Base-by-base conservation (phyloP, 2,113 vertebrate genomes). In the Salvelinus alpinus region DNA sequence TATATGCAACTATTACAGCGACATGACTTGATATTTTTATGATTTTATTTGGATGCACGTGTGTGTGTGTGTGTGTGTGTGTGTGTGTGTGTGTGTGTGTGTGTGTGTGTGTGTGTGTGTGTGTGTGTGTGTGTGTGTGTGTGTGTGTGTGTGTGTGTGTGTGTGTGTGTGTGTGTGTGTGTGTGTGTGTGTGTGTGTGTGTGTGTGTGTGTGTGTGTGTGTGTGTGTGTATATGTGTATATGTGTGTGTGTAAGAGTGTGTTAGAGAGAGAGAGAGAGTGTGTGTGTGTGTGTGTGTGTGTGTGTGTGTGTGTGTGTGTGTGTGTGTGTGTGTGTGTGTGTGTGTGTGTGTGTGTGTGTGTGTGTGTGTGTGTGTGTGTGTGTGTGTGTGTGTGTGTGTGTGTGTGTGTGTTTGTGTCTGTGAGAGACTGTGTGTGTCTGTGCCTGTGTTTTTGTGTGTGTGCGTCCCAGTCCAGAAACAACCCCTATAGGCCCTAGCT, bases 51-150 rank as follows among this genome's bases (percentile, higher is more conserved):
- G 51, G 3, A 18, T 18, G 51, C 14, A 54, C 1, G 22, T 64
- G 64, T 64, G 64, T 64, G 64, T 64, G 64, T 64, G 64, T 64
- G 64, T 64, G 64, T 64, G 64, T 24, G 64, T 64, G 64, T 24
- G 62, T 24, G 62, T 11, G 62, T 64, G 62, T 22, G 62, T 64
- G 62, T 22, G 62, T 64, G 62, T 22, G 24, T 7, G 31, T 34
- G 31, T 34, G 31, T 34, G 31, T 34, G 31, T 34, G 31, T 31
- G 31, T 6, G 31, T 31, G 31, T 31, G 31, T 31, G 4, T 31
- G 29, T 31, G 29, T 31, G 31, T 31, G 31, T 31, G 31, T 31
- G 31, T 6, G 5, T 31, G 31, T 6, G 31, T 31, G 31, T 6
- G 31, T 31, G 31, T 31, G 31, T 31, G 31, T 31, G 31, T 5